These are phyloP conservation scores for Xestia ashworthii DNA, from an alignment of 2,888 invertebrate species.

Conservation along the genomic window DNA sequence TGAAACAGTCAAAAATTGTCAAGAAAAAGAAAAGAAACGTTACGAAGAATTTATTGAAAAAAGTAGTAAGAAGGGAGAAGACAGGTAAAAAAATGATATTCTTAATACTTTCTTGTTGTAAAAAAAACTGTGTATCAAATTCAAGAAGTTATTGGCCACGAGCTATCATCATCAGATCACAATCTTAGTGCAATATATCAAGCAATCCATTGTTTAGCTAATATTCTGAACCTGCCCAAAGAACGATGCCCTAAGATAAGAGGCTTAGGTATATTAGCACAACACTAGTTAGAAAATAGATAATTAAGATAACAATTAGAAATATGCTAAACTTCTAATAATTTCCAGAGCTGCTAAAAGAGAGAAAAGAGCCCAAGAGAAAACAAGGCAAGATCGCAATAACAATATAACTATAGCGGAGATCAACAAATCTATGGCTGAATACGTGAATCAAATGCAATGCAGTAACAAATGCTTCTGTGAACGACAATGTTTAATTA, in stretches of 20 bases:
- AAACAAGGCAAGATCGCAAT: conserved; percentile 35
- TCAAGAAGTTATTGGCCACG: background rate
- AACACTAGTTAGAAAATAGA: background rate
- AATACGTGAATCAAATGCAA: conserved; percentile 28
- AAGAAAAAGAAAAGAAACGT: conserved; percentile 67
- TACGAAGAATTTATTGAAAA: conserved; percentile 74
- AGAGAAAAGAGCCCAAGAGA: conserved; percentile 39
- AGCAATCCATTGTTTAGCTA: background rate
- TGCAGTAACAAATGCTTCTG: conserved; percentile 43
- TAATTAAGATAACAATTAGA: background rate
- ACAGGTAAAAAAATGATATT: conserved; percentile 61
- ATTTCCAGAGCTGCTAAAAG: conserved; percentile 40
- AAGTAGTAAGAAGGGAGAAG: conserved; percentile 64
- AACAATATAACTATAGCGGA: conserved; percentile 34
- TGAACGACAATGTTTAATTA: conserved; percentile 57
- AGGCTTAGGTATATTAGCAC: background rate
- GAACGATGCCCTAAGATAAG: background rate
- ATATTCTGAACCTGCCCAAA: background rate
- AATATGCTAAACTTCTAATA: background rate
- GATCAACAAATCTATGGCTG: conserved; percentile 51
- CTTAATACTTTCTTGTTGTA: background rate
- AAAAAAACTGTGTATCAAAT: background rate
- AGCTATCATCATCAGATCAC: background rate
- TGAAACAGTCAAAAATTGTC: conserved; percentile 67
- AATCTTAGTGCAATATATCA: background rate